Percentiles rank a stretch among this genome's conserved stretches.
Evolutionary conservation across 2,113 vertebrate genomes (phyloP).

Genomic region (Xyliphius kryptos): DNA sequence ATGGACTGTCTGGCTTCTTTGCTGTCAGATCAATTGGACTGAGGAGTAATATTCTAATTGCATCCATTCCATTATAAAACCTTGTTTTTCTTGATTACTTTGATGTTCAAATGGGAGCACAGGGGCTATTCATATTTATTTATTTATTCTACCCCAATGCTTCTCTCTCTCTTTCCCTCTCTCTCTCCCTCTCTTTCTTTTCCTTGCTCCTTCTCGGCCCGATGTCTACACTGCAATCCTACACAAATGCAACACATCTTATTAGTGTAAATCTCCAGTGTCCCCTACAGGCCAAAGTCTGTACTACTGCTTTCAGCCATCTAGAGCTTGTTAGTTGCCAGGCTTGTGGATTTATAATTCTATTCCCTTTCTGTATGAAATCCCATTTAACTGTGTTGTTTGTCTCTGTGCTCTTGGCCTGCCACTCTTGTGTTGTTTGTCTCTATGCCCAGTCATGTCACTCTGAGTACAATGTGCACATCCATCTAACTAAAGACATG

Average conservation of each 20-base stretch:
- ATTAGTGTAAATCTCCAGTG: conserved; percentile 61
- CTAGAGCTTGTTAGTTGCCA: conserved; percentile 45
- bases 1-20: conserved; percentile 11
- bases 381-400: conserved; percentile 51
- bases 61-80: conserved; percentile 72
- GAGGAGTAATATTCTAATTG: conserved; percentile 71
- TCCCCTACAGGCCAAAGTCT: conserved; percentile 59
- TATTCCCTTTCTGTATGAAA: conserved; percentile 52
- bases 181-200: conserved; percentile 17
- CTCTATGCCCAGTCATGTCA: conserved; percentile 38
- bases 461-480: conserved; percentile 32
- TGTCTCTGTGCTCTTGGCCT: conserved; percentile 41
- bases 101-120: conserved; percentile 69
- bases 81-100: conserved; percentile 76
- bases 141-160: conserved; percentile 46
- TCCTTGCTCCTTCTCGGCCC: conserved; percentile 58
- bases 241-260: conserved; percentile 58
- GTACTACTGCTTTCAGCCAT: conserved; percentile 45
- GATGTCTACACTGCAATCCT: conserved; percentile 67
- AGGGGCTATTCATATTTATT: conserved; percentile 70
- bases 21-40: conserved; percentile 51
- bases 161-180: conserved; percentile 26
- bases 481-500: conserved; percentile 27
- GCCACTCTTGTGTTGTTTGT: conserved; percentile 39
- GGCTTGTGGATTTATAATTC: conserved; percentile 46